Percentiles rank a stretch among this genome's conserved stretches.
phyloP scores from a whole-genome alignment of 2,888 invertebrate genomes.

The Thecophora atra region DNA sequence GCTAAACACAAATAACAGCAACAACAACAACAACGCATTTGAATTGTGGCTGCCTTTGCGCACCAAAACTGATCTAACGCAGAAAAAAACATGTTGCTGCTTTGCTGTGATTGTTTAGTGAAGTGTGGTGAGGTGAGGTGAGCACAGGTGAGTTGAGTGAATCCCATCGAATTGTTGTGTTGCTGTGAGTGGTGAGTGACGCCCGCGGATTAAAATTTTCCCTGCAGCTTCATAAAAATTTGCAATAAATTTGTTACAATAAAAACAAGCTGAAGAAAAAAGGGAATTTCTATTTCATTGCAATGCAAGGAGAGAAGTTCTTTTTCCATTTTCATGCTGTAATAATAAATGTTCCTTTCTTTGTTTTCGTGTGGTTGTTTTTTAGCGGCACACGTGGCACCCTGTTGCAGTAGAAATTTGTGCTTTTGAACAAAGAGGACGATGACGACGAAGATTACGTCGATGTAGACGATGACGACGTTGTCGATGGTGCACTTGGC shows the following conservation, averaged over 20 bases:
- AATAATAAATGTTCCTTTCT: not conserved
- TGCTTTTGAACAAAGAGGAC: not conserved
- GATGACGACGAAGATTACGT: not conserved
- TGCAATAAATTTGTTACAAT: conserved; percentile 33
- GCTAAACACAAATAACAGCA: not conserved
- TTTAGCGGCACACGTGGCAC: not conserved
- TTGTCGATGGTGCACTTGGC: conserved; percentile 14
- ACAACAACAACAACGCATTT: not conserved
- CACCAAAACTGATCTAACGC: not conserved
- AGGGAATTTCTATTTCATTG: conserved; percentile 26
- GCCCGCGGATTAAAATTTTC: conserved; percentile 19
- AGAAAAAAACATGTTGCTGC: too few species aligned
- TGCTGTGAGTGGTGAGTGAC: not conserved
- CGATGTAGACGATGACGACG: conserved; percentile 6
- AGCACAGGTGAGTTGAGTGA: not conserved
- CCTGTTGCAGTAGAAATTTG: not conserved
- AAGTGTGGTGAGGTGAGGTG: not conserved
- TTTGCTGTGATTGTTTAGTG: too few species aligned
- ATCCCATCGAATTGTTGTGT: not conserved
- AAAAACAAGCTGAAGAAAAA: not conserved
- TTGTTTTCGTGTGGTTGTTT: not conserved
- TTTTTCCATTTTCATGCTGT: conserved; percentile 1
- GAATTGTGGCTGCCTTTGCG: not conserved
- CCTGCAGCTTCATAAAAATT: conserved; percentile 30
- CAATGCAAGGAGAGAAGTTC: not conserved